Percentiles rank a stretch among this genome's conserved stretches.
Conservation (phyloP, 1,140 invertebrate species). For the Drosophila seguyi region DNA sequence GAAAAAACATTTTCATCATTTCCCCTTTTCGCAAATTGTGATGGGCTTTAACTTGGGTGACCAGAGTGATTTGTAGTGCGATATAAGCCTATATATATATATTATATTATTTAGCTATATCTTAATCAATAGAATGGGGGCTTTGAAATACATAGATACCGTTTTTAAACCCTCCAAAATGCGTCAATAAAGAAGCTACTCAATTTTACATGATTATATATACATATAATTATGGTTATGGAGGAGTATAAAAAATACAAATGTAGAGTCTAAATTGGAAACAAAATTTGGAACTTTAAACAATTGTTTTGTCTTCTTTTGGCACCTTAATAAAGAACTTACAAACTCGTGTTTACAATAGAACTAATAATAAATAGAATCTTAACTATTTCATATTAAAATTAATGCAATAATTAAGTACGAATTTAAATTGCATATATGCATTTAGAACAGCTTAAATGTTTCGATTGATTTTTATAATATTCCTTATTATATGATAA, state of each 20-base stretch:
- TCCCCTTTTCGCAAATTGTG: slow-evolving; percentile 8
- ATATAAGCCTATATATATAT: background rate
- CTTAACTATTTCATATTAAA: background rate
- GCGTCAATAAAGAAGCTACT: too few species aligned
- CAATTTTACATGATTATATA: too few species aligned
- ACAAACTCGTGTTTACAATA: too few species aligned
- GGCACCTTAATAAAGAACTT: background rate
- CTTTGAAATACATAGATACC: background rate
- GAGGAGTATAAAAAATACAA: too few species aligned
- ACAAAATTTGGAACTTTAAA: background rate
- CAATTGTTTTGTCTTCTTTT: background rate
- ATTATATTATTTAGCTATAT: background rate
- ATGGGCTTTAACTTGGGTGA: slow-evolving; percentile 7
- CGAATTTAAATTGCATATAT: background rate
- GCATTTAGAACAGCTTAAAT: background rate
- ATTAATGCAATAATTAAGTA: background rate
- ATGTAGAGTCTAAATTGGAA: too few species aligned
- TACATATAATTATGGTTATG: too few species aligned
- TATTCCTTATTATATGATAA: background rate
- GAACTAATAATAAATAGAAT: too few species aligned
- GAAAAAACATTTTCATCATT: slow-evolving; percentile 50
- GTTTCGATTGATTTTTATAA: background rate
- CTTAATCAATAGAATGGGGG: background rate
- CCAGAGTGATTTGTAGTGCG: background rate
- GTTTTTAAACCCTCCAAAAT: too few species aligned